Percentiles rank a stretch among this genome's conserved stretches.
Conservation (phyloP, 2,888 invertebrate genomes). For the Ceraclea dissimilis region DNA sequence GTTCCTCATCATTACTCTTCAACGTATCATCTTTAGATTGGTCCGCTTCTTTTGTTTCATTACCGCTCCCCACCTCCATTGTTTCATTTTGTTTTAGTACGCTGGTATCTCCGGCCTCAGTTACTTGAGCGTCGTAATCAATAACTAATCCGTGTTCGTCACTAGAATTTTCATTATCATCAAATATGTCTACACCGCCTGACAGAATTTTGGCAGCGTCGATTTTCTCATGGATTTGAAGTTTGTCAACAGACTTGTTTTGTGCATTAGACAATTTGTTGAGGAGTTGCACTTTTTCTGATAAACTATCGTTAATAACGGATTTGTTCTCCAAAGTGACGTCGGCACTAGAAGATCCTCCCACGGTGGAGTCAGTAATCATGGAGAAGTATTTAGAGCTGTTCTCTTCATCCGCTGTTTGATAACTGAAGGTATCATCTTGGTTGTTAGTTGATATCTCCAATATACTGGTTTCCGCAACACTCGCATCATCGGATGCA, state of each 20-base stretch:
- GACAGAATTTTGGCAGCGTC: constrained; percentile 46
- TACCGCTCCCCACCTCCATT: constrained; percentile 20
- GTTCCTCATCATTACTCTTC: background rate
- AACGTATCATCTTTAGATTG: background rate
- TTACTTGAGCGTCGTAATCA: constrained; percentile 33
- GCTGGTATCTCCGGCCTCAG: constrained; percentile 13
- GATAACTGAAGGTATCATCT: constrained; percentile 29
- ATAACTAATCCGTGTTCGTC: constrained; percentile 46
- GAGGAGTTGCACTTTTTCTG: background rate
- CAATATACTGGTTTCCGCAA: constrained; percentile 11
- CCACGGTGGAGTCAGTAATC: constrained; percentile 35
- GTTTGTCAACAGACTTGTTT: constrained; percentile 35
- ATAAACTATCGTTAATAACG: background rate
- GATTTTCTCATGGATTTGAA: constrained; percentile 43
- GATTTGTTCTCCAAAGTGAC: constrained; percentile 12
- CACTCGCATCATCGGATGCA: constrained; percentile 8
- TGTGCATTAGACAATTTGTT: constrained; percentile 8
- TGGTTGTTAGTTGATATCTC: constrained; percentile 10
- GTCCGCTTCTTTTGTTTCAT: background rate
- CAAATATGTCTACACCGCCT: constrained; percentile 46
- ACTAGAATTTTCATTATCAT: constrained; percentile 47
- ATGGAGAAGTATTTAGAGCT: constrained; percentile 43
- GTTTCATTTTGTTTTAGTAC: background rate
- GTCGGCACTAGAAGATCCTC: constrained; percentile 11
- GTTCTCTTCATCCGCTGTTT: constrained; percentile 41